Conservation (phyloP, 37 sponge, comb jelly and placozoan species). For the Corticium candelabrum region DNA sequence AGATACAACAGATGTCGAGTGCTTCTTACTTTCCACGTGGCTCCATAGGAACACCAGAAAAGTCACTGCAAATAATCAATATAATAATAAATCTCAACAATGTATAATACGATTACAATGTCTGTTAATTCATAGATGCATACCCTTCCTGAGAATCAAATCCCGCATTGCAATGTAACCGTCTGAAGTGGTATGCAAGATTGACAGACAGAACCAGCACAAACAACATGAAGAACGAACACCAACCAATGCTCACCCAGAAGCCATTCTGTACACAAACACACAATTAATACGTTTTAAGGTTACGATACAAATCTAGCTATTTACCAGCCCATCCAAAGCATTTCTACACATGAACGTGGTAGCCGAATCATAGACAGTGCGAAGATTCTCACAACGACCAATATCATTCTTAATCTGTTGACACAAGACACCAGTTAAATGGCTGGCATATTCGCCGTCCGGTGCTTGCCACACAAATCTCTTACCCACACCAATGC, state of each 20-base stretch:
- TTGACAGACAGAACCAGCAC: not conserved
- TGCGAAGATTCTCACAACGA: not conserved
- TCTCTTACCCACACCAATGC: not conserved
- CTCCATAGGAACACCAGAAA: too few relatives aligned
- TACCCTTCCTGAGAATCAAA: not conserved
- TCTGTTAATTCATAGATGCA: too few relatives aligned
- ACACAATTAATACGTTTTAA: not conserved
- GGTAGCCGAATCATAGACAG: not conserved
- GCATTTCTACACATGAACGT: not conserved
- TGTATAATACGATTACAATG: too few relatives aligned
- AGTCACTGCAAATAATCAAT: too few relatives aligned
- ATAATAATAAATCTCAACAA: too few relatives aligned
- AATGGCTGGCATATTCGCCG: too few relatives aligned
- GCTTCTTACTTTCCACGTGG: too few relatives aligned
- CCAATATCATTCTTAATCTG: not conserved
- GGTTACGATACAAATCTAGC: not conserved
- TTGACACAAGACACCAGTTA: too few relatives aligned
- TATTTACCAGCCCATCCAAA: not conserved
- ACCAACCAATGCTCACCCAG: not conserved
- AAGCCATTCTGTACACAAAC: not conserved
- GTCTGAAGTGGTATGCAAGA: not conserved
- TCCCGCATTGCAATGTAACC: not conserved
- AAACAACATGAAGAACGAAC: not conserved
- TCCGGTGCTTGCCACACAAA: too few relatives aligned
- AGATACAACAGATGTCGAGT: too few relatives aligned